phyloP scores from a whole-genome alignment of 2,797 vertebrate genomes.

The Gymnothorax reevesii region DNA sequence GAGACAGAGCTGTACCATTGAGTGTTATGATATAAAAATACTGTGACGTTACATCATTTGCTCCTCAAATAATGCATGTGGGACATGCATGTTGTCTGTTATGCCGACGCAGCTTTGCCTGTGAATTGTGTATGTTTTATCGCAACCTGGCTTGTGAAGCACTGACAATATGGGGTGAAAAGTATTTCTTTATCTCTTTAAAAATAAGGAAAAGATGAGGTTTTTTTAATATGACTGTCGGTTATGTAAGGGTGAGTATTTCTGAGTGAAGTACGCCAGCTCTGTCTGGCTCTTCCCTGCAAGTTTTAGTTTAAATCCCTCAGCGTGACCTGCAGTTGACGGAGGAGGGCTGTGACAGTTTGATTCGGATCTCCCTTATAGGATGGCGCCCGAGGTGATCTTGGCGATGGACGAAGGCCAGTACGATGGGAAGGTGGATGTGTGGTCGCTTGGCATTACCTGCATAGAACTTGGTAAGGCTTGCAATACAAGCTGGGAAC shows the following conservation, averaged over 20 bases:
- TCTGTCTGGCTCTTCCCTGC: too few species aligned
- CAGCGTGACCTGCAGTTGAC: too few species aligned
- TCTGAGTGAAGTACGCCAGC: too few species aligned
- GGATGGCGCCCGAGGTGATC: slow-evolving; percentile 96
- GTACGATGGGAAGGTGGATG: slow-evolving; percentile 92
- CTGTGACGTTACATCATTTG: background rate
- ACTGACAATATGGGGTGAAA: too few species aligned
- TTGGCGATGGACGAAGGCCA: slow-evolving; percentile 94
- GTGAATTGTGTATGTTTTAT: slow-evolving; percentile 33
- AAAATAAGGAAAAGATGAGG: too few species aligned
- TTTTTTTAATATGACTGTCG: too few species aligned
- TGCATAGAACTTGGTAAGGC: slow-evolving; percentile 89
- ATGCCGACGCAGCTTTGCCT: background rate
- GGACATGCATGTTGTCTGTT: background rate
- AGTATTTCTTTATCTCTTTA: too few species aligned
- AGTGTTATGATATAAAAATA: background rate
- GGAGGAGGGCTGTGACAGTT: slow-evolving; percentile 21
- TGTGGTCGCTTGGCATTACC: slow-evolving; percentile 95
- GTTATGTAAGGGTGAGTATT: too few species aligned
- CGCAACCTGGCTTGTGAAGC: too few species aligned
- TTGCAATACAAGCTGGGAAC: background rate
- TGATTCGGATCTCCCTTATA: slow-evolving; percentile 51
- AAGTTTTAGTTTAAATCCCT: too few species aligned
- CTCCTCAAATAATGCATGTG: background rate
- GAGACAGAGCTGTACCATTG: background rate